Conservation (phyloP, 1,140 invertebrate genomes). For the Pantala flavescens region DNA sequence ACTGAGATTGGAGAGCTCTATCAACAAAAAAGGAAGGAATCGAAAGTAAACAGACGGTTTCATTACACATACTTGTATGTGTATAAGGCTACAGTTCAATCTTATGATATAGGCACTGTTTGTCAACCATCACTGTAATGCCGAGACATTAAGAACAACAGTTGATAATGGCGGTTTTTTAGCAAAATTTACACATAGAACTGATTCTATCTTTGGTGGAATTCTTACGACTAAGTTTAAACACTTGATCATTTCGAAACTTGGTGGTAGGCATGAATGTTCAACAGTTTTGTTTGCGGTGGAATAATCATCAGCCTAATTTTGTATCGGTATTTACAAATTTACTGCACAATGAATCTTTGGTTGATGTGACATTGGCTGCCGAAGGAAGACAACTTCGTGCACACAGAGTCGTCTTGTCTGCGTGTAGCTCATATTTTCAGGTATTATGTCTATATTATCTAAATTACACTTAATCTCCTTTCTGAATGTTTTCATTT, state of each 20-base stretch:
- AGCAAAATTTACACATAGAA: not conserved
- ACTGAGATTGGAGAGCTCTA: not conserved
- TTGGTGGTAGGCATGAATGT: not conserved
- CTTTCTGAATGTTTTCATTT: not conserved
- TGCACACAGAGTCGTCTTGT: conserved; percentile 76
- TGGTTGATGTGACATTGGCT: conserved; percentile 79
- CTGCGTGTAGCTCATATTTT: conserved; percentile 79
- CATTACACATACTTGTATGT: not conserved
- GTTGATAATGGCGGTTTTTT: conserved; percentile 4
- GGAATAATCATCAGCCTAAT: conserved; percentile 84
- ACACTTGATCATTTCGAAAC: too few relatives aligned
- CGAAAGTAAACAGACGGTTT: not conserved
- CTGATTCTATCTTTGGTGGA: too few relatives aligned
- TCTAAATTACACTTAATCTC: not conserved
- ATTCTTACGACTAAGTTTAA: too few relatives aligned
- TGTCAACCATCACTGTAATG: not conserved
- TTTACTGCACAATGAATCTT: conserved; percentile 63
- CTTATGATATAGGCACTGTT: too few relatives aligned
- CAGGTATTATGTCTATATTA: conserved; percentile 42
- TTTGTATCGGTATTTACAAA: conserved; percentile 76
- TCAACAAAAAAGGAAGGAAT: not conserved
- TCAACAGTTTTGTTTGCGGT: conserved; percentile 76
- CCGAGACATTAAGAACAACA: not conserved
- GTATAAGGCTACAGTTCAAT: too few relatives aligned
- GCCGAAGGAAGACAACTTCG: conserved; percentile 72